Conservation (phyloP, 2,888 invertebrate genomes). For the Malachius bipustulatus region DNA sequence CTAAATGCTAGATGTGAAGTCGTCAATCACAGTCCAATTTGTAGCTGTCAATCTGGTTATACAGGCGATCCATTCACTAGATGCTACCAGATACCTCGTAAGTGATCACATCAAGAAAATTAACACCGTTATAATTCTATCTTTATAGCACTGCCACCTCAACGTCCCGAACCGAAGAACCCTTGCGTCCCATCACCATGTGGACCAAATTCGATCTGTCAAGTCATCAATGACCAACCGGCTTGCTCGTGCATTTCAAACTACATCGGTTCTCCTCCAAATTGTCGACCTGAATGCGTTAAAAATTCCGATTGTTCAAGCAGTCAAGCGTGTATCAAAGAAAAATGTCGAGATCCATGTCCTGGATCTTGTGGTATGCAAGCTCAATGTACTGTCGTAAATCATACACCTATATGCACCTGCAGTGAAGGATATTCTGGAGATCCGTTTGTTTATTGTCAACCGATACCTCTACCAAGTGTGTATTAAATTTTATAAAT, state of each 20-base stretch:
- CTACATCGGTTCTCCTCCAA: conserved; percentile 51
- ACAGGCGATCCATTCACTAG: conserved; percentile 50
- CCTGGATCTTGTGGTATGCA: conserved; percentile 51
- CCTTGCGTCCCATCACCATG: conserved; percentile 68
- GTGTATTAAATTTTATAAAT: conserved; percentile 23
- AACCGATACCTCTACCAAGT: conserved; percentile 36
- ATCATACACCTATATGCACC: conserved; percentile 57
- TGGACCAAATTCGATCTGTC: conserved; percentile 67
- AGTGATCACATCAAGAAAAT: conserved; percentile 14
- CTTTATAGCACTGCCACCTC: conserved; percentile 12
- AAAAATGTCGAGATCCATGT: conserved; percentile 48
- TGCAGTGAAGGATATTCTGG: conserved; percentile 51
- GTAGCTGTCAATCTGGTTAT: conserved; percentile 53
- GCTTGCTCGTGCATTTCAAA: conserved; percentile 48
- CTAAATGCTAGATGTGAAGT: conserved; percentile 54
- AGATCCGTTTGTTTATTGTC: conserved; percentile 49
- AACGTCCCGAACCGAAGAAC: conserved; percentile 32
- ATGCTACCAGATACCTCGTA: conserved; percentile 28
- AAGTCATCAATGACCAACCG: conserved; percentile 44
- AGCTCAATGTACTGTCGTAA: conserved; percentile 52
- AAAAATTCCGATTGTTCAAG: conserved; percentile 49
- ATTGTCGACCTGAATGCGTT: conserved; percentile 54
- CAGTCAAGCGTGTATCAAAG: conserved; percentile 44
- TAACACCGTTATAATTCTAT: background rate
- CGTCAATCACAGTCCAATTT: conserved; percentile 60